These are phyloP conservation scores for Andrena trimmerana DNA, from an alignment of 2,888 invertebrate genomes.

Conservation along the genomic window DNA sequence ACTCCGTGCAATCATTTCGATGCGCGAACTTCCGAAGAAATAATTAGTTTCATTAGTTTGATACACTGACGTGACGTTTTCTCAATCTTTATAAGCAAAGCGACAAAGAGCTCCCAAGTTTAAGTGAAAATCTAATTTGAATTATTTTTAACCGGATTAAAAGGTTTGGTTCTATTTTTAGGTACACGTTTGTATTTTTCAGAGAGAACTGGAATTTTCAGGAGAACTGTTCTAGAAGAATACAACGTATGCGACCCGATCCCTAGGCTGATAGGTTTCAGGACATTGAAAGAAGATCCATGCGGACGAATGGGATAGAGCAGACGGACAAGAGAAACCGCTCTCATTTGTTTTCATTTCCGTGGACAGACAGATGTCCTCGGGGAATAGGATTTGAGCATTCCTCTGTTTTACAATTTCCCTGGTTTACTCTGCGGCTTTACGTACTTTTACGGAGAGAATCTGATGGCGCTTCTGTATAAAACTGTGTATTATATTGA, in stretches of 20 bases:
- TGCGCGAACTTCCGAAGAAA: too few species aligned
- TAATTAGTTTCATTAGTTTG: too few species aligned
- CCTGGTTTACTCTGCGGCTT: neutral
- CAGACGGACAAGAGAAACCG: conserved; percentile 49
- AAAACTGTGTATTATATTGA: neutral
- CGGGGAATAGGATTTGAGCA: conserved; percentile 43
- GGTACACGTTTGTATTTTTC: too few species aligned
- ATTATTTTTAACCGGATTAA: too few species aligned
- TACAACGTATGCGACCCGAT: neutral
- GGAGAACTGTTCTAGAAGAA: neutral
- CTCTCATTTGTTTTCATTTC: conserved; percentile 55
- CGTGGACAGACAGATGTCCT: conserved; percentile 47
- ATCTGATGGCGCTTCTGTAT: neutral
- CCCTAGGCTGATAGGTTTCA: conserved; percentile 26
- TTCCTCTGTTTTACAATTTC: conserved; percentile 45
- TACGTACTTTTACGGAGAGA: neutral
- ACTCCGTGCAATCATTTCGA: too few species aligned
- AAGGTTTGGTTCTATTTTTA: too few species aligned
- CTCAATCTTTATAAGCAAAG: too few species aligned
- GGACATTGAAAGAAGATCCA: conserved; percentile 33
- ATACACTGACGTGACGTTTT: too few species aligned
- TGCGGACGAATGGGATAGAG: conserved; percentile 14
- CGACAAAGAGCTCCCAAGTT: too few species aligned
- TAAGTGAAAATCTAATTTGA: too few species aligned
- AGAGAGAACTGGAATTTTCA: too few species aligned